Conservation (phyloP, 1,140 invertebrate species). For the Macrobrachium rosenbergii region DNA sequence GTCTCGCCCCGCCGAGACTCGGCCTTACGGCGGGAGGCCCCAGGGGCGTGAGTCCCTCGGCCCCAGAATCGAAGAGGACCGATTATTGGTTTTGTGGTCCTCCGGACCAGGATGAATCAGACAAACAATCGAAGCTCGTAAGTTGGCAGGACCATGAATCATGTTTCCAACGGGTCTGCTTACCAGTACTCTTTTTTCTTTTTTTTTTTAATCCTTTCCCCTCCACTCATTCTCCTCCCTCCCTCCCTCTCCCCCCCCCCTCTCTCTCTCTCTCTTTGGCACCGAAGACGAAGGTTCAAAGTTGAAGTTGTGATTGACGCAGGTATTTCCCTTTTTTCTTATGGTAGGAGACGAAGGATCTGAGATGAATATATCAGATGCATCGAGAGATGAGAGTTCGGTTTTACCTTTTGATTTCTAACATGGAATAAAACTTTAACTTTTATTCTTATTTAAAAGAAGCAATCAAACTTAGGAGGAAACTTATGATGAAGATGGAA, state of each 20-base stretch:
- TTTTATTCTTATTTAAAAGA: too few species aligned
- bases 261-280: not conserved
- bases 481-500: too few species aligned
- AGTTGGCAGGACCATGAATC: conserved; percentile 61
- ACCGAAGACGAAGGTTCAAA: too few species aligned
- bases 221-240: too few species aligned
- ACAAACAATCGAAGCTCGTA: conserved; percentile 60
- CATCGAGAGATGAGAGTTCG: too few species aligned
- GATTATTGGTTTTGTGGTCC: conserved; percentile 61
- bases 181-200: not conserved
- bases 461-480: too few species aligned
- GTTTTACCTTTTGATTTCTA: too few species aligned
- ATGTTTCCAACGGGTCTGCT: conserved; percentile 29
- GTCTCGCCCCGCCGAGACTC: not conserved
- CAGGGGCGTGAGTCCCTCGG: conserved; percentile 13
- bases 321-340: not conserved
- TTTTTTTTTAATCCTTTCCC: not conserved
- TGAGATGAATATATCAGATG: too few species aligned
- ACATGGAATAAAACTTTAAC: too few species aligned
- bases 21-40: not conserved
- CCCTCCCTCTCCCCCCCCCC: not conserved
- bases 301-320: too few species aligned
- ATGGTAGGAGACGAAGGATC: too few species aligned
- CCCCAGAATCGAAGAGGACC: conserved; percentile 48
- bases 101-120: conserved; percentile 46